phyloP scores from a whole-genome alignment of 2,888 invertebrate species.

The Mythimna vitellina region DNA sequence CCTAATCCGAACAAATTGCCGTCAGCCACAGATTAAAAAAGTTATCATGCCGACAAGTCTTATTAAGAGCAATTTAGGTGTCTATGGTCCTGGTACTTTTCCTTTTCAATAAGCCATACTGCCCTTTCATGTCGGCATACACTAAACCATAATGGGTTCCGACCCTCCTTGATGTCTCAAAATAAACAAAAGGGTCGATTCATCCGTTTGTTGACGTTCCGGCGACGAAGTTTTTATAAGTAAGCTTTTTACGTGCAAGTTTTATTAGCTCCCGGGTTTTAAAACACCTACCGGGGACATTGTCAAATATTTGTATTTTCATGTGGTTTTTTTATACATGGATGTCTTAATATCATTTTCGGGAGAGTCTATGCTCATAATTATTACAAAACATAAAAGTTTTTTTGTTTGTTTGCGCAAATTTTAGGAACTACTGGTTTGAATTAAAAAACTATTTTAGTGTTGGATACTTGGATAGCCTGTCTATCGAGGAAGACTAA shows the following conservation, averaged over 20 bases:
- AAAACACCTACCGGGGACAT: conserved; percentile 53
- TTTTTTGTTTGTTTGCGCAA: too few relatives aligned
- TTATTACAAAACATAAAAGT: too few relatives aligned
- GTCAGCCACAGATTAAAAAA: conserved; percentile 44
- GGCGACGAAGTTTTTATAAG: conserved; percentile 68
- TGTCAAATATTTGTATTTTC: conserved; percentile 58
- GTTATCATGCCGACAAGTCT: conserved; percentile 31
- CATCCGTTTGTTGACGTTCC: conserved; percentile 65
- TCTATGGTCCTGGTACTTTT: conserved; percentile 58
- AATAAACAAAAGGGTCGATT: conserved; percentile 78
- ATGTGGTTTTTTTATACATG: conserved; percentile 26
- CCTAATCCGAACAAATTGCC: conserved; percentile 30
- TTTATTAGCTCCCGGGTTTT: conserved; percentile 63
- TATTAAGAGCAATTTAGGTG: conserved; percentile 52
- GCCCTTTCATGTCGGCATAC: conserved; percentile 71
- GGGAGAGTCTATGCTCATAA: neutral
- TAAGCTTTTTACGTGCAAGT: conserved; percentile 62
- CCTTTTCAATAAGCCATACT: conserved; percentile 69
- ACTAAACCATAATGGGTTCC: conserved; percentile 75
- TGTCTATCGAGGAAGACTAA: too few relatives aligned
- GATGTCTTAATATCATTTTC: conserved; percentile 37
- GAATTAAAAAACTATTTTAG: too few relatives aligned
- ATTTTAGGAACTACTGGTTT: too few relatives aligned
- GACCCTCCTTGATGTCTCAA: conserved; percentile 78
- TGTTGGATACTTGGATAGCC: too few relatives aligned